Evolutionary conservation across 1,140 invertebrate genomes (phyloP), one percentile per base, ranked within the genome.

Genomic region (Anastrepha ludens): DNA sequence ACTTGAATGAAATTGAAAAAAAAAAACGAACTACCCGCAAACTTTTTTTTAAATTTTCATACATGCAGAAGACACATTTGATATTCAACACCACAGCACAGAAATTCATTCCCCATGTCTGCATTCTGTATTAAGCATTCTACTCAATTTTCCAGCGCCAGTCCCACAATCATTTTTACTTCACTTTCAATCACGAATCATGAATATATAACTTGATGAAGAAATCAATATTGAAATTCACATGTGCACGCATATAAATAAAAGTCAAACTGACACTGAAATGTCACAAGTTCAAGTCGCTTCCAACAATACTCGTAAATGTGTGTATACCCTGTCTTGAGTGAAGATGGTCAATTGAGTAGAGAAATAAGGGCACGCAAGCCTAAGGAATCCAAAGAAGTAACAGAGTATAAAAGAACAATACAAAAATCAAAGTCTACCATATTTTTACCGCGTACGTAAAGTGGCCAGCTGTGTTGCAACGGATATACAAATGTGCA

Each of bases 251-350:
- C n/a, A 81, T 81, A 81, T 55, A 55, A 81, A 55, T 6, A 81
- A 81, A 81, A 81, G 47, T 81, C 50, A 55, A 55, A 81, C 47
- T 81, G 47, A 55, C 74, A 55, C 47, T 81, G n/a, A 81, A 81
- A 81, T 81, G 74, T 81, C 74, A 81, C 47, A 81, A 58, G 74
- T 55, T 81, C 74, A 81, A 81, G 8, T 9, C n/a, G n/a, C 29
- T 55, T 81, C 55, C 20, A 55, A 81, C 74, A 81, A 81, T 81
- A 3, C 47, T 1, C 20, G 29, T 29, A 29, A 0, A 29, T 29
- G 29, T 29, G 29, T 29, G 29, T 29, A n/a, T 11, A n/a, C 74
- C 8, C 74, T 55, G 2, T 13, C n/a, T 55, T 74, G 67, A 74
- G 15, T 74, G 67, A 74, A 47, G 67, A 74, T 17, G 13, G 5